Evolutionary conservation across 1,140 invertebrate genomes (phyloP), one percentile per base, ranked within the genome.

Genomic region (Monomorium pharaonis): DNA sequence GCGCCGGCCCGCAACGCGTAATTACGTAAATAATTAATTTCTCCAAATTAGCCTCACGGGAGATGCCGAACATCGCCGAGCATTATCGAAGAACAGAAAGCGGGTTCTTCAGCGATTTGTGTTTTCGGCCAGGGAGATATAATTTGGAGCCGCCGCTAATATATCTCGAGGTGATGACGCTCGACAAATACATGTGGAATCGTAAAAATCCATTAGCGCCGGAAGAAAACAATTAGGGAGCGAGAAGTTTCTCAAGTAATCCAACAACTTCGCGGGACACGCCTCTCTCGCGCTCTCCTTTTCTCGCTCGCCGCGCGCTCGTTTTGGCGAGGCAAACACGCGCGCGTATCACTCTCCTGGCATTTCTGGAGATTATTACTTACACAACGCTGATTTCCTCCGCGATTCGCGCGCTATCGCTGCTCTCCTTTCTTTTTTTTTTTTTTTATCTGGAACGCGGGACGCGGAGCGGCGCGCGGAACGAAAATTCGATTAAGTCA

Each of bases 311-410:
- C n/a, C 54, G n/a, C 27, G 63, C n/a, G n/a, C 58, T 67, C n/a
- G n/a, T n/a, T n/a, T n/a, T n/a, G n/a, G n/a, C n/a, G 83, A 33
- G 24, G 69, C 44, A 37, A 24, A 67, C 30, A 62, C 67, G 24
- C 10, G 54, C 44, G 44, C 47, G 27, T 33, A 51, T 70, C 18
- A 51, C 54, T 6, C n/a, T n/a, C n/a, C n/a, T n/a, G 21, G 69
- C 70, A 69, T 70, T 56, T 56, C 42, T 30, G 30, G 18, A 77
- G 75, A 69, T 42, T n/a, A n/a, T n/a, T 51, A 80, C 44, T 80
- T 69, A 69, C 62, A 62, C 21, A 69, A 69, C 30, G 21, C 44
- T 27, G 62, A 69, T 80, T 69, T 69, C 30, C 33, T 80, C 24
- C 10, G 24, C 42, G 60, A 78, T 78, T 51, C 21, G 37, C 18